phyloP scores from a whole-genome alignment of 2,888 invertebrate species.

The Leptodirus hochenwartii region DNA sequence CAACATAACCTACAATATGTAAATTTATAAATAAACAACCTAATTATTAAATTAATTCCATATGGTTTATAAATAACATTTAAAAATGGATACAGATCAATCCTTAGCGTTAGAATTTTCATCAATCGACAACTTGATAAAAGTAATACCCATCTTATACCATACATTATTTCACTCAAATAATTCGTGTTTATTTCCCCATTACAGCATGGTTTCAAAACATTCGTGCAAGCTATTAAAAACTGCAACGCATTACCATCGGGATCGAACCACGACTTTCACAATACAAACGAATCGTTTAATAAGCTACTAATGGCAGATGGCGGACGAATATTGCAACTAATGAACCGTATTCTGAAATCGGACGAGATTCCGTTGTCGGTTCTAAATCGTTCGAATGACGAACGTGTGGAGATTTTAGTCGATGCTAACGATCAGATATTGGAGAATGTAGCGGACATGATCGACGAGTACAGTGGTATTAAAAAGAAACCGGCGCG shows the following conservation, averaged over 20 bases:
- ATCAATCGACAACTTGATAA: no score
- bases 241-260: constrained; percentile 53
- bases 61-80: no score
- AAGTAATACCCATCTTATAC: not conserved
- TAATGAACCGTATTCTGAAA: constrained; percentile 36
- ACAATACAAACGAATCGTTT: constrained; percentile 60
- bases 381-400: constrained; percentile 34
- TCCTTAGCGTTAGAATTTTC: no score
- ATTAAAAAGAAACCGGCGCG: constrained; percentile 33
- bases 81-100: no score
- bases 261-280: constrained; percentile 52
- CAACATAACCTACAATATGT: no score
- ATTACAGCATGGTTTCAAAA: constrained; percentile 43
- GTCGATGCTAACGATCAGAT: constrained; percentile 70
- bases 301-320: constrained; percentile 43
- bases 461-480: constrained; percentile 49
- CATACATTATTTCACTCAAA: no score
- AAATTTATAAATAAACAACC: no score
- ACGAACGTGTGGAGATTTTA: constrained; percentile 57
- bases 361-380: constrained; percentile 36
- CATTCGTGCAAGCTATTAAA: constrained; percentile 48
- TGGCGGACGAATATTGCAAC: constrained; percentile 40
- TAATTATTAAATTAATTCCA: no score
- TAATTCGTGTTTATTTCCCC: not conserved
- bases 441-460: constrained; percentile 59